Evolutionary conservation across 2,797 vertebrate genomes (phyloP).

Genomic region (Lophius americanus): DNA sequence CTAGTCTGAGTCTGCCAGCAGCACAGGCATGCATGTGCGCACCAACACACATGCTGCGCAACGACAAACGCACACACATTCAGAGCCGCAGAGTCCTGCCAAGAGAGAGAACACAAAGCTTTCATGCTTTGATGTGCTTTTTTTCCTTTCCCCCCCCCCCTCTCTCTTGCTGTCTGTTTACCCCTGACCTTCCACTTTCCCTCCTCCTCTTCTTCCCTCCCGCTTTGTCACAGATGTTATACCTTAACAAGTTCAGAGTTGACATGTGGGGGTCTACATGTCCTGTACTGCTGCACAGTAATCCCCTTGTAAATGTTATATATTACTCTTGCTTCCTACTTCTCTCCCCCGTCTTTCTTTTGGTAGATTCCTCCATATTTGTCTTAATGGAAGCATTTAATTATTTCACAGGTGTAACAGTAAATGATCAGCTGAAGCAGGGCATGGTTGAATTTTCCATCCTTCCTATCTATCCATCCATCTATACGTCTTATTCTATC

Average conservation of each 20-base stretch:
- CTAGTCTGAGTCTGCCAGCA: slow-evolving; percentile 78
- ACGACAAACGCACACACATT: slow-evolving; percentile 33
- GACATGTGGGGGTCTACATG: slow-evolving; percentile 55
- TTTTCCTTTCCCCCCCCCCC: slow-evolving; percentile 43
- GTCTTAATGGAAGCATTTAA: slow-evolving; percentile 24
- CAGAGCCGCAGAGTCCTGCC: slow-evolving; percentile 57
- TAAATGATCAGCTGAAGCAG: not conserved
- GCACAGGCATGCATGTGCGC: slow-evolving; percentile 44
- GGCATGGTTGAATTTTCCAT: slow-evolving; percentile 14
- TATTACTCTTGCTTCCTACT: slow-evolving; percentile 14
- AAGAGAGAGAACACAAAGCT: slow-evolving; percentile 70
- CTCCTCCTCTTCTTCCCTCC: slow-evolving; percentile 17
- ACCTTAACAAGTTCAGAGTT: slow-evolving; percentile 72
- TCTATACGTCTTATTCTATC: slow-evolving; percentile 3
- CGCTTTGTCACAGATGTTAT: slow-evolving; percentile 66
- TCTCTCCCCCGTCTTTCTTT: not conserved
- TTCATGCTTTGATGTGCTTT: slow-evolving; percentile 71
- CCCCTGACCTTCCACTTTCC: slow-evolving; percentile 57
- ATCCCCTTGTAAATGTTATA: slow-evolving; percentile 63
- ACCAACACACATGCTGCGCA: slow-evolving; percentile 22
- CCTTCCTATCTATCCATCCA: not conserved
- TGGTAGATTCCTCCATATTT: not conserved
- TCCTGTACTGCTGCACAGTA: slow-evolving; percentile 62
- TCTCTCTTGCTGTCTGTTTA: slow-evolving; percentile 52
- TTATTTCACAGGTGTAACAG: not conserved